Conservation (phyloP, 1,140 invertebrate species). For the Amyelois transitella region DNA sequence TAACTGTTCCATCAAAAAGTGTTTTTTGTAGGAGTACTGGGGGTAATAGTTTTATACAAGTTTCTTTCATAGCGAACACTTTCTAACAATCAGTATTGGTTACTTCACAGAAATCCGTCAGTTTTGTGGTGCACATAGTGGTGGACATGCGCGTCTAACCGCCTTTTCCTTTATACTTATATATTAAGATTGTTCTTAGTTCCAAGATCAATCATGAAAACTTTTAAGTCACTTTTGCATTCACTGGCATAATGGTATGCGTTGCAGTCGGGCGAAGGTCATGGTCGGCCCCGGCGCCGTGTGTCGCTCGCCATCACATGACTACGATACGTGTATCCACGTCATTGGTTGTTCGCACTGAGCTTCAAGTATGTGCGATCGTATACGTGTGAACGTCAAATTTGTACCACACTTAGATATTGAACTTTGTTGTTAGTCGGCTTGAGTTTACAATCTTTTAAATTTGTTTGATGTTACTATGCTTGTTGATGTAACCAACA, state of each 20-base stretch:
- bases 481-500: neutral
- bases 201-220: slow-evolving; percentile 17
- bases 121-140: too few species aligned
- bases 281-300: slow-evolving; percentile 37
- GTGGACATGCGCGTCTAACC: too few species aligned
- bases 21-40: too few species aligned
- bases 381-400: neutral
- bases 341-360: slow-evolving; percentile 33
- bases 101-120: too few species aligned
- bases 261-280: slow-evolving; percentile 41
- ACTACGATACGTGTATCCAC: slow-evolving; percentile 37
- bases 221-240: slow-evolving; percentile 9
- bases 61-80: too few species aligned
- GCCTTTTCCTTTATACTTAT: too few species aligned
- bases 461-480: neutral
- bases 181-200: too few species aligned
- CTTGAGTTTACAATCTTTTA: neutral
- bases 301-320: slow-evolving; percentile 28
- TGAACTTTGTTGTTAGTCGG: neutral
- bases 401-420: neutral
- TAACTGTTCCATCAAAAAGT: too few species aligned
- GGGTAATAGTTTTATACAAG: too few species aligned
- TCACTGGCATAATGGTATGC: slow-evolving; percentile 11
- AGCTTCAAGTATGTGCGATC: neutral
- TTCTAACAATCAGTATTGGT: too few species aligned